Base-by-base conservation (phyloP, 1,140 invertebrate genomes). In the Hesperophylax magnus region DNA sequence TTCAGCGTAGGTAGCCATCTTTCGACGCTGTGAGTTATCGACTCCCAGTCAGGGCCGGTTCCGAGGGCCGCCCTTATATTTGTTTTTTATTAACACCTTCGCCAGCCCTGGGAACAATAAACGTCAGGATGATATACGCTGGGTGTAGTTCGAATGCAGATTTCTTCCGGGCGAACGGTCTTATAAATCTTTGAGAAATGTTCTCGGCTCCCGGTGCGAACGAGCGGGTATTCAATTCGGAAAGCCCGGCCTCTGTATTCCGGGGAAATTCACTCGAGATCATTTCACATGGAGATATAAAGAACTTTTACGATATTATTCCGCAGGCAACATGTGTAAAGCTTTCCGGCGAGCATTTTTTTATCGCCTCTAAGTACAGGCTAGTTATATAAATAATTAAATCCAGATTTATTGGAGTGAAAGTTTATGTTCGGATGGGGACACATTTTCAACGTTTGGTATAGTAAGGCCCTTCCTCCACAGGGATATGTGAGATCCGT, bases 61-160 rank as follows among this genome's bases (percentile, higher is more conserved):
- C 53, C 67, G 56, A 76, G 63, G 58, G 58, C 61, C 60, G 78
- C 78, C 58, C 82, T 81, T 83, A 83, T 81, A 81, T 83, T 83
- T 83, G 82, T 83, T 83, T 83, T 83, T 83, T 83, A 83, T 83
- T 83, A 83, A 83, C 82, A 83, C 82, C 82, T 83, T 78, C 79
- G 75, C 80, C 79, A 65, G 69, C 67, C 82, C 71, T 69, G 79
- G 79, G 82, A 67, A 83, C 79, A 83, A 83, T 83, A 83, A 83
- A 83, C 63, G 82, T 83, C 82, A 83, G 82, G 67, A 81, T 83
- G 82, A 83, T 78, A 83, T 78, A 83, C 82, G 82, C 75, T 17
- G 79, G 79, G 78, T 76, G 71, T 77, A 83, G 76, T 79, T 81
- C 71, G 79, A 80, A 83, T 83, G 82, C 79, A 83, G 82, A 83